Conservation (phyloP, 2,113 vertebrate species). For the Osmerus mordax region DNA sequence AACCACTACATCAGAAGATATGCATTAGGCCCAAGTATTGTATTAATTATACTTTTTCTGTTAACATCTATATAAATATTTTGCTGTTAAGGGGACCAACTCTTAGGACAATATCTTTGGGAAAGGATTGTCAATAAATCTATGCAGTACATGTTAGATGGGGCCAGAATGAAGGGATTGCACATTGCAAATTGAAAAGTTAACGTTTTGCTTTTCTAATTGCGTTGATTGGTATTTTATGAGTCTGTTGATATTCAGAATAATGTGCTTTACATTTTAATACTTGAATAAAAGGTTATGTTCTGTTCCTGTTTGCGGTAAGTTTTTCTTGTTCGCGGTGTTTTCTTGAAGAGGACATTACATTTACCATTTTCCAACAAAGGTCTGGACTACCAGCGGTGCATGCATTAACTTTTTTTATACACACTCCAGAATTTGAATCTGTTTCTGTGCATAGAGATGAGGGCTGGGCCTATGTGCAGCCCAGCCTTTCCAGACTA, state of each 20-base stretch:
- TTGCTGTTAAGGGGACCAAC: conserved; percentile 72
- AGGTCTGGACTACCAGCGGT: too few species aligned
- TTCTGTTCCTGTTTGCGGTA: conserved; percentile 56
- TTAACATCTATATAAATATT: conserved; percentile 35
- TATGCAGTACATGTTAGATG: conserved; percentile 71
- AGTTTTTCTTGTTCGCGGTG: not conserved
- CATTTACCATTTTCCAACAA: too few species aligned
- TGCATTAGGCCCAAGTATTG: conserved; percentile 2
- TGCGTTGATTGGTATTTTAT: conserved; percentile 74
- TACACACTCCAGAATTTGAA: too few species aligned
- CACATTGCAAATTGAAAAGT: conserved; percentile 53
- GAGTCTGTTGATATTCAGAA: conserved; percentile 67
- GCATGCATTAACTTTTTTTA: too few species aligned
- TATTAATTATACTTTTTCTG: conserved; percentile 15
- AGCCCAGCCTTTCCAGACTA: too few species aligned
- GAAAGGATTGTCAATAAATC: conserved; percentile 73
- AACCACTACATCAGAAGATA: not conserved
- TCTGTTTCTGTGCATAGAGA: too few species aligned
- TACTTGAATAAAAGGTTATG: conserved; percentile 79
- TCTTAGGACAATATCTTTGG: conserved; percentile 48
- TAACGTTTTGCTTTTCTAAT: conserved; percentile 72
- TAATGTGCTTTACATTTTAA: conserved; percentile 80
- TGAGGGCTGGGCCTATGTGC: too few species aligned
- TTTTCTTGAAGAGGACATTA: too few species aligned
- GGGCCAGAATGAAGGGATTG: conserved; percentile 44